Evolutionary conservation across 2,888 invertebrate genomes (phyloP).

Genomic region (Drepanosiphum platanoidis): DNA sequence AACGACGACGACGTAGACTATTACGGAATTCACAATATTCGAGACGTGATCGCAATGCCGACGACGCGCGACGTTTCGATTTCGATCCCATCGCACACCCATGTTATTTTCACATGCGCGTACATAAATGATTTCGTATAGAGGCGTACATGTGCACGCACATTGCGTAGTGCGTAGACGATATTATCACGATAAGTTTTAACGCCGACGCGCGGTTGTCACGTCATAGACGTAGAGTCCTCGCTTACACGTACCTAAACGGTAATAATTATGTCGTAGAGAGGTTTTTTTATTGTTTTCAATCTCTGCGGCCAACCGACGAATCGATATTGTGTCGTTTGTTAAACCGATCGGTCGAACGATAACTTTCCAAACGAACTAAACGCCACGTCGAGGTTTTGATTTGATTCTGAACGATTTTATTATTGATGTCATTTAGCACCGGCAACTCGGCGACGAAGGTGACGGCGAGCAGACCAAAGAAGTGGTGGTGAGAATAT

Average conservation of each 20-base stretch:
- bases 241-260: not conserved
- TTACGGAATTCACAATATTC: slow-evolving; percentile 31
- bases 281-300: no score
- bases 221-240: not conserved
- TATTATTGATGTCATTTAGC: slow-evolving; percentile 67
- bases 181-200: not conserved
- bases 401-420: not conserved
- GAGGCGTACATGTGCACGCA: no score
- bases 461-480: slow-evolving; percentile 63
- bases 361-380: no score
- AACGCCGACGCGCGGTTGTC: not conserved
- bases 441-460: slow-evolving; percentile 68
- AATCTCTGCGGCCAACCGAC: no score
- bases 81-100: slow-evolving; percentile 5
- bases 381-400: no score
- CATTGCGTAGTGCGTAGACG: not conserved
- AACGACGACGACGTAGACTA: slow-evolving; percentile 33
- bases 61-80: not conserved
- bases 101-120: no score
- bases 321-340: no score
- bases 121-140: not conserved
- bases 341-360: no score
- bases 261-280: no score
- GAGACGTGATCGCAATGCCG: slow-evolving; percentile 21
- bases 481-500: slow-evolving; percentile 55